Conservation (phyloP, 2,113 vertebrate genomes). For the Odontesthes bonariensis region DNA sequence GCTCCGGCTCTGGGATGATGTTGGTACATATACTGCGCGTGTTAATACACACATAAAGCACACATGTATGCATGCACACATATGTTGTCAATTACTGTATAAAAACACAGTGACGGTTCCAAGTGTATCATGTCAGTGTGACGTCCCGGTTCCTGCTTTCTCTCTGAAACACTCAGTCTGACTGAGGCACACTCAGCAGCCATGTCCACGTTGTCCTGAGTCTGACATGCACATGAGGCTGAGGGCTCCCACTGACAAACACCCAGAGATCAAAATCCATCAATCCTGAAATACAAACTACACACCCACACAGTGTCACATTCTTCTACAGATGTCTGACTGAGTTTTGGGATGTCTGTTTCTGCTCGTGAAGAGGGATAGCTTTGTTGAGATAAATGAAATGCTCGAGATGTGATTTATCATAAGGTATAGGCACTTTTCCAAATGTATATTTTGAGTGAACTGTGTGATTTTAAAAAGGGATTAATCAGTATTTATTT, state of each 20-base stretch:
- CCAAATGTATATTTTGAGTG: constrained; percentile 8
- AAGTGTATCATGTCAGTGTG: constrained; percentile 42
- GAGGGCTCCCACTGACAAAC: constrained; percentile 35
- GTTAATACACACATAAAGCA: constrained; percentile 1
- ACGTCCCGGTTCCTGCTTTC: constrained; percentile 50
- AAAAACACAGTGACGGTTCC: constrained; percentile 34
- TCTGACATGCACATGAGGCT: constrained; percentile 16
- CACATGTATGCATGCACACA: constrained; percentile 3
- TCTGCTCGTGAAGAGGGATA: not conserved
- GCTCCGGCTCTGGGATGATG: too few relatives aligned
- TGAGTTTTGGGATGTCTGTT: constrained; percentile 3
- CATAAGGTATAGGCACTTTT: not conserved
- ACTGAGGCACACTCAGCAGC: constrained; percentile 21
- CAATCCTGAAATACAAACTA: constrained; percentile 10
- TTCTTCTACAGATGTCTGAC: constrained; percentile 8
- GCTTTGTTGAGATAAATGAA: not conserved
- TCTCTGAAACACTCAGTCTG: constrained; percentile 47
- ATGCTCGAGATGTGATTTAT: not conserved
- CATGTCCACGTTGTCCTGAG: constrained; percentile 29
- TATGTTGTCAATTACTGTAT: constrained; percentile 33
- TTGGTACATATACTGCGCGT: not conserved
- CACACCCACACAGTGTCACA: constrained; percentile 11
- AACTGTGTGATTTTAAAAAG: constrained; percentile 1
- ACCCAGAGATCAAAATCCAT: constrained; percentile 17
- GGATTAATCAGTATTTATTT: not conserved